Conservation (phyloP, 2,797 vertebrate species). For the Protosalanx chinensis region DNA sequence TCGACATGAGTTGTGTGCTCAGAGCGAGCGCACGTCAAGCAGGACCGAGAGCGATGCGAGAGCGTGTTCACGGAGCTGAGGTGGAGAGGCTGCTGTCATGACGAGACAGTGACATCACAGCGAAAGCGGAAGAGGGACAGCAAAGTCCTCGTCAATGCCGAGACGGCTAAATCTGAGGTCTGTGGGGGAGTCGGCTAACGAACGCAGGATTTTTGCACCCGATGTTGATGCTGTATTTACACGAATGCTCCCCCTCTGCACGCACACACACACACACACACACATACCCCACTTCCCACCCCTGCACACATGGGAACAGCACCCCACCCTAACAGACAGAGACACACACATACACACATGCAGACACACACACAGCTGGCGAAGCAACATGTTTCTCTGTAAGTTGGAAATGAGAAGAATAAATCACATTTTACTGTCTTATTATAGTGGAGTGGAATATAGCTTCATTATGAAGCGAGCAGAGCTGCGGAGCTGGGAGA, state of each 20-base stretch:
- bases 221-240: no score
- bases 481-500: background rate
- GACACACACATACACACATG: background rate
- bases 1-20: no score
- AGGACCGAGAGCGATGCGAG: no score
- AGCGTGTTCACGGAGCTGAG: no score
- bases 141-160: no score
- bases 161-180: no score
- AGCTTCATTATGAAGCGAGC: constrained; percentile 9
- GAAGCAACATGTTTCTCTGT: background rate
- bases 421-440: constrained; percentile 1
- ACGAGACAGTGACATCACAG: no score
- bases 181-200: background rate
- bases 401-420: constrained; percentile 1
- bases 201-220: background rate
- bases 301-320: background rate
- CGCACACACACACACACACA: background rate
- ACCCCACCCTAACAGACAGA: background rate
- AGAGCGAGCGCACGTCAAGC: no score
- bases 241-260: background rate
- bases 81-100: no score
- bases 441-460: background rate
- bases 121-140: no score
- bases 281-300: background rate
- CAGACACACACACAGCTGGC: background rate